Evolutionary conservation across 2,888 invertebrate genomes (phyloP).

Genomic region (Lycaena phlaeas): DNA sequence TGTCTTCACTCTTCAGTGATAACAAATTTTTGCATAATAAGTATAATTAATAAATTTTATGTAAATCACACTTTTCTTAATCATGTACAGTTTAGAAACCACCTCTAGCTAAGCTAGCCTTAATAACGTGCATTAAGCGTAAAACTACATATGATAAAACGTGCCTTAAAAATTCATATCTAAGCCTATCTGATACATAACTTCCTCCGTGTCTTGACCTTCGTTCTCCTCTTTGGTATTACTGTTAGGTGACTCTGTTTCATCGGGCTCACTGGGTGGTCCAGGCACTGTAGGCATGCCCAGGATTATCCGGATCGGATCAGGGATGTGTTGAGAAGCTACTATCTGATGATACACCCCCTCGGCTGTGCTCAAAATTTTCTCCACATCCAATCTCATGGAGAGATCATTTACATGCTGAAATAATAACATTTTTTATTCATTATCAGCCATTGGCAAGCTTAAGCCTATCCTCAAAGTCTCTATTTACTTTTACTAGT

Average conservation of each 20-base stretch:
- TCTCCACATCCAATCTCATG: constrained; percentile 86
- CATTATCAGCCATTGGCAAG: too few relatives aligned
- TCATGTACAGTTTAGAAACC: neutral
- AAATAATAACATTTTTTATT: too few relatives aligned
- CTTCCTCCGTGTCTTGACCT: constrained; percentile 63
- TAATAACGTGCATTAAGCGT: constrained; percentile 1
- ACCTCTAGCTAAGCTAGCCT: neutral
- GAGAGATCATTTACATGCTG: constrained; percentile 97
- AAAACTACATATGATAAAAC: constrained; percentile 18
- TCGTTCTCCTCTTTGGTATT: constrained; percentile 21
- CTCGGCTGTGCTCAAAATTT: constrained; percentile 89
- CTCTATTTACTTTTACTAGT: too few relatives aligned
- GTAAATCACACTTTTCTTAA: too few relatives aligned
- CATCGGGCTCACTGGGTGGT: constrained; percentile 34
- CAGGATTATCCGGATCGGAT: constrained; percentile 80
- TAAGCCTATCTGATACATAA: constrained; percentile 72
- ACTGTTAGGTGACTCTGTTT: constrained; percentile 30
- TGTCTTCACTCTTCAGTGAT: too few relatives aligned
- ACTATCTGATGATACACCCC: constrained; percentile 92
- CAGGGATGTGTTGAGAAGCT: constrained; percentile 78
- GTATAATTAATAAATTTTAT: too few relatives aligned
- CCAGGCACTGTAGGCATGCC: constrained; percentile 60
- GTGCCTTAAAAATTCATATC: constrained; percentile 68
- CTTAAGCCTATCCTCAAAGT: too few relatives aligned
- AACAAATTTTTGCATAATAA: too few relatives aligned